A percentile compares a stretch with the other conserved stretches of the same genome.
These are phyloP conservation scores for Caenorhabditis doughertyi DNA, from an alignment of 2,888 invertebrate genomes.

Conservation along the genomic window DNA sequence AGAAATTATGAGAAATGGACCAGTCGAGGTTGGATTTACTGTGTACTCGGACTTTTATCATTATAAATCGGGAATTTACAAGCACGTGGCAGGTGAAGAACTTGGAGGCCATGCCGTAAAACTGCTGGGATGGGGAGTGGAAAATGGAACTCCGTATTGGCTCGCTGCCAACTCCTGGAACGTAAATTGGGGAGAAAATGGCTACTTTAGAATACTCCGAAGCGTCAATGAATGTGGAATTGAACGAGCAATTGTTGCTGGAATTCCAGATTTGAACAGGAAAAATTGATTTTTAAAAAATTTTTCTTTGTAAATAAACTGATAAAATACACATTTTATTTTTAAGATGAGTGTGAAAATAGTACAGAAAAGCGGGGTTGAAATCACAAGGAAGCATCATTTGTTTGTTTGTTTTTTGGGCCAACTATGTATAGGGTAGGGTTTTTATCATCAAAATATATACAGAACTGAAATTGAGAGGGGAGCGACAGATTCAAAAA, in stretches of 20 bases:
- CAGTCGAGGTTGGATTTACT: conserved; percentile 92
- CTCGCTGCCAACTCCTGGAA: conserved; percentile 94
- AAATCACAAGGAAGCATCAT: conserved; percentile 6
- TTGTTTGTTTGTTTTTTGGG: no score
- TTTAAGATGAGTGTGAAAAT: neutral
- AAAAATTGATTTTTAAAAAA: neutral
- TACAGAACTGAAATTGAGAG: neutral
- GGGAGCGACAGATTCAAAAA: neutral
- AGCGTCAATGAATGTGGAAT: conserved; percentile 66
- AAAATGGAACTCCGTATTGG: conserved; percentile 89
- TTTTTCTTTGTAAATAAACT: neutral
- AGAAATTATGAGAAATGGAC: conserved; percentile 89
- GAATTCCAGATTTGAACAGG: conserved; percentile 31
- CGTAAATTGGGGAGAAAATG: conserved; percentile 91
- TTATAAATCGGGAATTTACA: conserved; percentile 88
- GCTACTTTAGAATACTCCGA: conserved; percentile 75
- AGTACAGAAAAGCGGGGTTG: neutral
- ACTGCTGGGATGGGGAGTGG: conserved; percentile 91
- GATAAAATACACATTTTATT: neutral
- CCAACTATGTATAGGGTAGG: no score
- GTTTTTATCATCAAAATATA: conserved; percentile 2
- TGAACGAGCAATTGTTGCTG: conserved; percentile 49
- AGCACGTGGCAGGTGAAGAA: conserved; percentile 85
- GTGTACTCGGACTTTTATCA: conserved; percentile 91
- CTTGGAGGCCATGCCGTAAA: conserved; percentile 91